Base-by-base conservation (phyloP, 2,113 vertebrate genomes). In the Pithys albifrons region DNA sequence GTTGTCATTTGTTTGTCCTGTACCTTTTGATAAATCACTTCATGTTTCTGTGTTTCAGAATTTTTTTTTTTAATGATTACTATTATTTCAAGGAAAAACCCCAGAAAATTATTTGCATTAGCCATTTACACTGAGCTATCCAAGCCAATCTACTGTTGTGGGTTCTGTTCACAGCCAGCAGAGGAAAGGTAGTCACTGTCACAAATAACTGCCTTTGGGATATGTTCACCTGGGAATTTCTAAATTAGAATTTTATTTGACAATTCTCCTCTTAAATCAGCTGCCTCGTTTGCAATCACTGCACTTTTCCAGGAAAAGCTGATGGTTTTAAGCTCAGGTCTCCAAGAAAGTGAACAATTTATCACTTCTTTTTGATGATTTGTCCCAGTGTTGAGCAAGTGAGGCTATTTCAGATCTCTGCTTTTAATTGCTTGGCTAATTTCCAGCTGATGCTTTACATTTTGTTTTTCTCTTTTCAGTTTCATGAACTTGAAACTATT, bases 111-210 rank as follows among this genome's bases (percentile, higher is more conserved):
- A 25, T 35, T 46, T 37, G 1, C 9, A 23, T 66, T 67, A 67
- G 3, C 12, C 18, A 33, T 13, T 2, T 29, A 59, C 0, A 1
- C 9, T 18, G 25, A 85, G 9, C 10, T 43, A 54, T 33, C 6
- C 22, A 74, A 85, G 10, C 3, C 74, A 71, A 71, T 51, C n/a
- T 46, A 10, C 5, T 39, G 81, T 57, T 57, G 37, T 24, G 24
- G 2, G 5, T 65, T 91, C 24, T 9, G 55, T 49, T 77, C 46
- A 31, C 16, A 49, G 8, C 41, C 45, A 46, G 5, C 25, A 16
- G 27, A 64, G 27, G 20, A 46, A 49, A 59, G 12, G 14, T 2
- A 81, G 15, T 35, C 12, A 27, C 10, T 55, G 84, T 25, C 7
- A 48, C 64, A 87, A 78, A 29, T 18, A 86, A 33, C 37, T 51